Conservation (phyloP, 2,888 invertebrate species). For the Idaea aversata region DNA sequence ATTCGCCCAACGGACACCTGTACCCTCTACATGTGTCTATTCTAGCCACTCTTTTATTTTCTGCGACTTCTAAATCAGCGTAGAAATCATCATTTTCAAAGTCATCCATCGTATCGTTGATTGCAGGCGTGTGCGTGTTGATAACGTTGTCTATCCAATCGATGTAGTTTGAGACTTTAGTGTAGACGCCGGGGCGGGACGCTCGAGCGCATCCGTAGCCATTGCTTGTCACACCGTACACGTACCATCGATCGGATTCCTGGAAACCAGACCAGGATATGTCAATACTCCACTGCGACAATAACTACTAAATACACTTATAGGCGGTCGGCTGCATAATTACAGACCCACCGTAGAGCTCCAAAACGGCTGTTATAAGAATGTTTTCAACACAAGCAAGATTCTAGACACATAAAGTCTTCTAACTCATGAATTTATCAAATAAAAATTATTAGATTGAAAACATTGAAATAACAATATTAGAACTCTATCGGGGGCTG, state of each 20-base stretch:
- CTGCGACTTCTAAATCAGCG: slow-evolving; percentile 66
- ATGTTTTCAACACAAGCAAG: no score
- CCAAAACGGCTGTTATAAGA: no score
- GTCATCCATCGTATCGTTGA: slow-evolving; percentile 44
- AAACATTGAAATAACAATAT: no score
- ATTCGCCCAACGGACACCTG: slow-evolving; percentile 88
- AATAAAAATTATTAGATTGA: no score
- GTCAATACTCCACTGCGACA: neutral
- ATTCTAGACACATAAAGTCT: no score
- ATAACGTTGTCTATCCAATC: slow-evolving; percentile 85
- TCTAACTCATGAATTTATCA: no score
- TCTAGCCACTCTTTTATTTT: slow-evolving; percentile 54
- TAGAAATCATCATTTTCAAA: slow-evolving; percentile 57
- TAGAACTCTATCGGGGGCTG: no score
- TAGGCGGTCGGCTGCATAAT: no score
- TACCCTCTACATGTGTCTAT: slow-evolving; percentile 82
- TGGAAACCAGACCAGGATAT: slow-evolving; percentile 30
- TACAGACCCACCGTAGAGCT: no score
- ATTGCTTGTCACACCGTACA: slow-evolving; percentile 87
- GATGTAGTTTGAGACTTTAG: slow-evolving; percentile 87
- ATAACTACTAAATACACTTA: no score
- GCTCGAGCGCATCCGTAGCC: slow-evolving; percentile 90
- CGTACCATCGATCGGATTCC: slow-evolving; percentile 75
- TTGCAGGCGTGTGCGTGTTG: slow-evolving; percentile 49
- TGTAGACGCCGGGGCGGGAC: slow-evolving; percentile 89